These are phyloP conservation scores for Podargus strigoides DNA, from an alignment of 2,797 vertebrate genomes.

Conservation along the genomic window DNA sequence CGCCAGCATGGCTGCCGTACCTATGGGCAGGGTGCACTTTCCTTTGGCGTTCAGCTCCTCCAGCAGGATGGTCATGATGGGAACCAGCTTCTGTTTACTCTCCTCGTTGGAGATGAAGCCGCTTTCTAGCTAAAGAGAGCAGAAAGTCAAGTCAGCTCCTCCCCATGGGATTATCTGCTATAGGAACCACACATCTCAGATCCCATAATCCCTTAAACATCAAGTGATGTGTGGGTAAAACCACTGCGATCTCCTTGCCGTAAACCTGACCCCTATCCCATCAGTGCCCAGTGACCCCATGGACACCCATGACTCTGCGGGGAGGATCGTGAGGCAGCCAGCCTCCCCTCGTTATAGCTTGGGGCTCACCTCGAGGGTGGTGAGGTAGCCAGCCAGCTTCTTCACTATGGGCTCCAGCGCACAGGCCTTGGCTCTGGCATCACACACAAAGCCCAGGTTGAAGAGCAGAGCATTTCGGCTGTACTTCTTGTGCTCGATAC, in stretches of 20 bases:
- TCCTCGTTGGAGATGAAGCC: conserved; percentile 96
- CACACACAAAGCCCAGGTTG: conserved; percentile 94
- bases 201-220: background rate
- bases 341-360: fast-evolving
- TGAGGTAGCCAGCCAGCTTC: conserved; percentile 96
- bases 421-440: conserved; percentile 91
- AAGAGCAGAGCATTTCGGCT: conserved; percentile 95
- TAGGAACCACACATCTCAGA: fast-evolving
- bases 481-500: conserved; percentile 98
- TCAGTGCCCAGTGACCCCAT: background rate
- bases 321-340: fast-evolving
- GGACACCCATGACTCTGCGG: background rate
- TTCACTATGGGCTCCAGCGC: conserved; percentile 96
- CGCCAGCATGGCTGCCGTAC: fast-evolving
- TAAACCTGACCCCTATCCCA: background rate
- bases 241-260: background rate
- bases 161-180: fast-evolving
- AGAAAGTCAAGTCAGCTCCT: background rate
- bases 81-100: conserved; percentile 94
- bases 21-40: conserved; percentile 93
- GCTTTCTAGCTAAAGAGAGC: conserved; percentile 86
- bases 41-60: conserved; percentile 94
- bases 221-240: no score
- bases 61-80: conserved; percentile 94
- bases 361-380: conserved; percentile 89